Percentiles rank a stretch among this genome's conserved stretches.
These are phyloP conservation scores for Ptychobarbus kaznakovi DNA, from an alignment of 2,797 vertebrate species.

Conservation along the genomic window DNA sequence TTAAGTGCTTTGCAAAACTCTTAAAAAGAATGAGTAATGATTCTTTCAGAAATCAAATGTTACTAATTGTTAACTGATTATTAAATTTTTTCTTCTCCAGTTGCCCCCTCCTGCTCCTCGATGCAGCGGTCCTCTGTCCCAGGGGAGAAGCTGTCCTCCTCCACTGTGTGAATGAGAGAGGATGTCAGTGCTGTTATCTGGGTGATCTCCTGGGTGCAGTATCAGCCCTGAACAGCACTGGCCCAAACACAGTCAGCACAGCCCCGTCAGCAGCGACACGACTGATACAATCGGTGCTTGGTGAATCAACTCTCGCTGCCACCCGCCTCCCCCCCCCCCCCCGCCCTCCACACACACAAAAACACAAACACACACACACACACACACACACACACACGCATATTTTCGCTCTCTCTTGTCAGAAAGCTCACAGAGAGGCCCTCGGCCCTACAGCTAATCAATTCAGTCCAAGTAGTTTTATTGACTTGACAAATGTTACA, in stretches of 20 bases:
- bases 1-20: neutral
- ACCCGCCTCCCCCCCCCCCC: no score
- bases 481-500: conserved; percentile 75
- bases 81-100: neutral
- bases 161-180: conserved; percentile 58
- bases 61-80: neutral
- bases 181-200: conserved; percentile 66
- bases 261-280: conserved; percentile 44
- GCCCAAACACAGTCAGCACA: conserved; percentile 57
- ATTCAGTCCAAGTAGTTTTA: conserved; percentile 75
- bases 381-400: neutral
- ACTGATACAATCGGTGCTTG: conserved; percentile 71
- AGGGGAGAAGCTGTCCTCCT: conserved; percentile 57
- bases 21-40: neutral
- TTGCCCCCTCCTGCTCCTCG: conserved; percentile 22
- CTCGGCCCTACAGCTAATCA: conserved; percentile 67
- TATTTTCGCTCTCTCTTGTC: conserved; percentile 62
- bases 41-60: neutral
- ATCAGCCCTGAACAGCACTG: conserved; percentile 51
- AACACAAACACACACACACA: conserved; percentile 17
- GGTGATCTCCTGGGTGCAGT: conserved; percentile 59
- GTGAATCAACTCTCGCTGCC: conserved; percentile 61
- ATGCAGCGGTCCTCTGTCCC: conserved; percentile 55
- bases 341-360: no score
- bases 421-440: conserved; percentile 59